A percentile compares a stretch with the other conserved stretches of the same genome.
These are phyloP conservation scores for Sinodicranocentrus sp. DNA, from an alignment of 2,888 invertebrate genomes.

Conservation along the genomic window DNA sequence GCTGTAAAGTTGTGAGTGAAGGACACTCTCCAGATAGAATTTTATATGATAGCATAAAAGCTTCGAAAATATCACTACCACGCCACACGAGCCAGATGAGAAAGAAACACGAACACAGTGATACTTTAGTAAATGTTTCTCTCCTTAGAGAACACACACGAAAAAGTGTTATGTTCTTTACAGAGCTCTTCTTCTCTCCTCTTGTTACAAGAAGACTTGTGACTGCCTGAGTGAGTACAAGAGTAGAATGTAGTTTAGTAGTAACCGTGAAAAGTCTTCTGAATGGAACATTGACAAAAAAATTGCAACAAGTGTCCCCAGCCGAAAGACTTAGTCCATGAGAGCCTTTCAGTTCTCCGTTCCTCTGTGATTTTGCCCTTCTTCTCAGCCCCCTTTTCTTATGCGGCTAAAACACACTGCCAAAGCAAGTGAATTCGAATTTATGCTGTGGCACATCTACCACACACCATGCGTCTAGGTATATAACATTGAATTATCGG, in stretches of 20 bases:
- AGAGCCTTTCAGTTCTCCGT: not conserved
- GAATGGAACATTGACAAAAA: slow-evolving; percentile 56
- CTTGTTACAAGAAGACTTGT: slow-evolving; percentile 11
- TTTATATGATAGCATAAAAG: not conserved
- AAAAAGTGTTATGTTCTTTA: slow-evolving; percentile 29
- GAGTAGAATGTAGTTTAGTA: too few species aligned
- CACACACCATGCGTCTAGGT: too few species aligned
- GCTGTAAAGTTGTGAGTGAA: slow-evolving; percentile 39
- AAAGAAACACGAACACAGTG: not conserved
- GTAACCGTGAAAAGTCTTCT: too few species aligned
- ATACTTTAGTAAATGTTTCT: too few species aligned
- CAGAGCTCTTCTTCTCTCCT: not conserved
- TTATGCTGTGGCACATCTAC: too few species aligned
- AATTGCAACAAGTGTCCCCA: slow-evolving; percentile 62
- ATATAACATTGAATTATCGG: slow-evolving; percentile 5
- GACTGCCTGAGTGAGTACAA: slow-evolving; percentile 16
- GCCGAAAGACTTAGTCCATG: not conserved
- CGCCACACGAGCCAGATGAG: slow-evolving; percentile 19
- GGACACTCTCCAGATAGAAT: slow-evolving; percentile 34
- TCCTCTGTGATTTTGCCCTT: not conserved
- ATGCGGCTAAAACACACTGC: too few species aligned
- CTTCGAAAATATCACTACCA: slow-evolving; percentile 27
- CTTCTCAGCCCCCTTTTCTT: not conserved
- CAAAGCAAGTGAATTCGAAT: not conserved
- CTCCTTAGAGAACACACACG: slow-evolving; percentile 11